Base-by-base conservation (phyloP, 2,797 vertebrate genomes). In the Gephyroberyx darwinii region DNA sequence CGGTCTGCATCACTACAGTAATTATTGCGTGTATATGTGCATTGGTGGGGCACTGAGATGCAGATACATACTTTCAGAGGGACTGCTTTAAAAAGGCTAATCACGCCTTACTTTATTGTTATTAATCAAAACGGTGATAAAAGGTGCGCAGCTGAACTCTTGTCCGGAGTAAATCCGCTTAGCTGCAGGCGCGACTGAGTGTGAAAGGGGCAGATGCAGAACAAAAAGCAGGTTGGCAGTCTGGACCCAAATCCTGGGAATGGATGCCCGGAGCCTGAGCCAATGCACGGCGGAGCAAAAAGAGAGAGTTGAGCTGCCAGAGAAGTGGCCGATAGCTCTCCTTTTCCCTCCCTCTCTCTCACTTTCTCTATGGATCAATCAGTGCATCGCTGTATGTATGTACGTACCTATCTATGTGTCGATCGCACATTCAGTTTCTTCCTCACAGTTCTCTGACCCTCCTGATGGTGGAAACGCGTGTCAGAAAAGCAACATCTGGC, bases 201-300 rank as follows among this genome's bases (percentile, higher is more conserved):
- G 77, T 84, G 76, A 84, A 70, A 74, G 66, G 80, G 73, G 48
- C 59, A 69, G 61, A 72, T 30, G 62, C 65, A 76, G 80, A 83
- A 81, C 64, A 88, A 73, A 81, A 74, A 69, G 61, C 82, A 76
- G 78, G 78, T 69, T 83, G 83, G 79, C 41, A 14, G 66, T 26
- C 57, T 57, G 67, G 63, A 62, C 22, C 63, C 17, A 1, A 39
- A 74, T 77, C 80, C 66, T 80, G 64, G 78, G 71, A 80, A 80
- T 19, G 53, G 58, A 65, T 66, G 37, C 47, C 71, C 35, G 31
- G 37, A 75, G 65, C 65, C 61, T 33, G 74, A 80, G 83, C 89
- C 86, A 86, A 47, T 48, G 63, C 76, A 83, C 14, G 45, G 66
- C 48, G 76, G 75, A 84, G 78, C 75, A 82, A 61, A 81, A 37